Conservation (phyloP, 2,113 vertebrate genomes). For the Anolis sagrei region DNA sequence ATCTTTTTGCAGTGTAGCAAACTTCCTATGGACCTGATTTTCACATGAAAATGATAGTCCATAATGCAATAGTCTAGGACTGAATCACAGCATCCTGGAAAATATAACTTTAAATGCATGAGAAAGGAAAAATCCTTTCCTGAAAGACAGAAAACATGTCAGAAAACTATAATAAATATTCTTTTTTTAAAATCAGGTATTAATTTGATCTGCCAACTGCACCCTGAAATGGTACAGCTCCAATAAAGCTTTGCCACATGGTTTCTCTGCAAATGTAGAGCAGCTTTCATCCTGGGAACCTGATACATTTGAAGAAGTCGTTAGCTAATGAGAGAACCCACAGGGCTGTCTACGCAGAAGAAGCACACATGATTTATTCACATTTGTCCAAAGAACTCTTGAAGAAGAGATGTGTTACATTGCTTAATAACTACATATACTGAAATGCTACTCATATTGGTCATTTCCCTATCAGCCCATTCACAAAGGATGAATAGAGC, state of each 20-base stretch:
- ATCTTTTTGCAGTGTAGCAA: slow-evolving; percentile 10
- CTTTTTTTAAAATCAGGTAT: background rate
- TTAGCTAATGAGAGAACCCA: slow-evolving; percentile 3
- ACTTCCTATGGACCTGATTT: background rate
- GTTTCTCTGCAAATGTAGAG: background rate
- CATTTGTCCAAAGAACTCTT: background rate
- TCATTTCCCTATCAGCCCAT: background rate
- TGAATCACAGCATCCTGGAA: background rate
- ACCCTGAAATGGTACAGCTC: background rate
- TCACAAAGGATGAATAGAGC: background rate
- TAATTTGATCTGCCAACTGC: background rate
- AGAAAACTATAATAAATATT: background rate
- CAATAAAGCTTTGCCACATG: background rate
- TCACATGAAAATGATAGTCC: background rate
- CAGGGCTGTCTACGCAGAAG: background rate
- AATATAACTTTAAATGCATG: background rate
- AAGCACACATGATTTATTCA: background rate
- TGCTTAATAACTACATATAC: background rate
- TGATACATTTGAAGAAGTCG: slow-evolving; percentile 3
- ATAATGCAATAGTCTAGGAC: background rate
- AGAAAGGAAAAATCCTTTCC: too few relatives aligned
- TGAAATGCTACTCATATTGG: background rate
- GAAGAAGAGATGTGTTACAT: background rate
- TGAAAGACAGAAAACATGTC: background rate
- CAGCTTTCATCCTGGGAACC: slow-evolving; percentile 1